phyloP scores from a whole-genome alignment of 2,797 vertebrate genomes.

The Rhinatrema bivittatum region DNA sequence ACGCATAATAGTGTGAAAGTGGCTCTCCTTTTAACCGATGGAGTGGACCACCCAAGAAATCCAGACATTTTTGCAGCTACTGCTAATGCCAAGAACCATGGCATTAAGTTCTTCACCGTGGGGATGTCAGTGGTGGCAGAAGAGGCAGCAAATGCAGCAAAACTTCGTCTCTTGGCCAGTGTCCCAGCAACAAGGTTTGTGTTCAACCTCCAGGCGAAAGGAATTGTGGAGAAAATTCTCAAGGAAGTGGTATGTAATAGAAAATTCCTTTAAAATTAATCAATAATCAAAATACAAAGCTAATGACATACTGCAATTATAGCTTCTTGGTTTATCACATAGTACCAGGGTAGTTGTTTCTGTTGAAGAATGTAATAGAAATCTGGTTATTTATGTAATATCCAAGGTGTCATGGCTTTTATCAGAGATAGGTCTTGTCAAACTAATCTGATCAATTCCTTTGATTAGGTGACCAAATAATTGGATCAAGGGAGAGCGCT shows the following conservation, averaged over 20 bases:
- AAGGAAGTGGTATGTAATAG: constrained; percentile 69
- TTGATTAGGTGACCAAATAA: too few relatives aligned
- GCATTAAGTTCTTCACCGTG: constrained; percentile 73
- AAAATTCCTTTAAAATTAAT: constrained; percentile 9
- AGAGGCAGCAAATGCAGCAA: constrained; percentile 68
- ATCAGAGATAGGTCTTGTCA: too few relatives aligned
- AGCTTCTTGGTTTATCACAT: too few relatives aligned
- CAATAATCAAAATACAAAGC: not conserved
- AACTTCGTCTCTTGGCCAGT: constrained; percentile 75
- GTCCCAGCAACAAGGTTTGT: constrained; percentile 68
- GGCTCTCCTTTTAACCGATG: constrained; percentile 75
- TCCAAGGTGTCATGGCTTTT: too few relatives aligned
- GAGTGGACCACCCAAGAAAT: constrained; percentile 79
- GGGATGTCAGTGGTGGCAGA: constrained; percentile 78
- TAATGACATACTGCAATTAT: too few relatives aligned
- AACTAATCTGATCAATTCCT: too few relatives aligned
- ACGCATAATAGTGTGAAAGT: constrained; percentile 60
- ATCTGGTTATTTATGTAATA: too few relatives aligned
- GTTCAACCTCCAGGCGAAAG: constrained; percentile 74
- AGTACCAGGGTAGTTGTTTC: too few relatives aligned
- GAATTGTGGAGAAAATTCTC: constrained; percentile 65
- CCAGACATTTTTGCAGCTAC: constrained; percentile 84
- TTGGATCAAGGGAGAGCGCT: too few relatives aligned
- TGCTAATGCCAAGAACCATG: constrained; percentile 82
- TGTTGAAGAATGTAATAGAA: too few relatives aligned